A percentile compares a stretch with the other conserved stretches of the same genome.
Evolutionary conservation across 2,113 vertebrate genomes (phyloP).

Genomic region (Cyanistes caeruleus): DNA sequence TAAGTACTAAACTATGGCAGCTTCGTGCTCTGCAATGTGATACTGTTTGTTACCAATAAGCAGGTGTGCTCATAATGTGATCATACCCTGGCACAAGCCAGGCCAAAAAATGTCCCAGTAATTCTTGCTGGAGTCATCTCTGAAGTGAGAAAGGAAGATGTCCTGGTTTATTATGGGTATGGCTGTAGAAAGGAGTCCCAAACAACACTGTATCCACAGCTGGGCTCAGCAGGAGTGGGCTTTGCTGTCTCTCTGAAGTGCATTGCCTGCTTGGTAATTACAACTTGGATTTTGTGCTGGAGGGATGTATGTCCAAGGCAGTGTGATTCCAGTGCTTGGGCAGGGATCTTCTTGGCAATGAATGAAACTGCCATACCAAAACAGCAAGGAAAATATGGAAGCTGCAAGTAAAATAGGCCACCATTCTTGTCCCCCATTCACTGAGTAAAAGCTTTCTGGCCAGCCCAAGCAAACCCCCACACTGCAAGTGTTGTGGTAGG

Average conservation of each 20-base stretch:
- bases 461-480: neutral
- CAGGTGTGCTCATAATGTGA: slow-evolving; percentile 48
- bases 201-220: neutral
- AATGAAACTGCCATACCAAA: neutral
- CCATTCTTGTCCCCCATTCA: neutral
- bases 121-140: neutral
- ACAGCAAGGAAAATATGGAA: neutral
- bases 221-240: slow-evolving; percentile 46
- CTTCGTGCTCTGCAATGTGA: neutral
- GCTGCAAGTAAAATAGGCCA: neutral
- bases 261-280: neutral
- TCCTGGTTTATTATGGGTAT: neutral
- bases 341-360: neutral
- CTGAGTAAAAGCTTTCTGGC: neutral
- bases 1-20: neutral
- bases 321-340: neutral
- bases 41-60: neutral
- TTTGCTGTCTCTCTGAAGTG: neutral
- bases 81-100: neutral
- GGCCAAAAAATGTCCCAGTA: neutral
- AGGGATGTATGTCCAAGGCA: neutral
- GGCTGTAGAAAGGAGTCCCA: neutral
- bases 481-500: neutral
- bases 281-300: neutral
- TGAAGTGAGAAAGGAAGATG: neutral